phyloP scores from a whole-genome alignment of 2,888 invertebrate species.

The Drosophila affinis region DNA sequence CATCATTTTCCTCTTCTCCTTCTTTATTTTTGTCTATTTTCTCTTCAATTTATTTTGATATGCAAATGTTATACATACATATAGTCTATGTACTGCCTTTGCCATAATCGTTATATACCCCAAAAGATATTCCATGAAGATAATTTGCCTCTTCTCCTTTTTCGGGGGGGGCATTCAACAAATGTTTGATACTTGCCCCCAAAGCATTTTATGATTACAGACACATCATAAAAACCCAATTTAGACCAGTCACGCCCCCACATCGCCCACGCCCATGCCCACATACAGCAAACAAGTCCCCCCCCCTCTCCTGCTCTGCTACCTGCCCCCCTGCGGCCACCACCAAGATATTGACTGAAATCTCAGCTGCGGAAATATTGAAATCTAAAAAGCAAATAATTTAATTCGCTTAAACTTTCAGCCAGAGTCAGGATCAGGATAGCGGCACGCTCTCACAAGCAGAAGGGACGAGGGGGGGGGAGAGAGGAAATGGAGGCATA shows the following conservation, averaged over 20 bases:
- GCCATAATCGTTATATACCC: background rate
- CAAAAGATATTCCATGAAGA: background rate
- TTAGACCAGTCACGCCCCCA: conserved; percentile 53
- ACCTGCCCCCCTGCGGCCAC: background rate
- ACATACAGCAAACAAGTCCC: conserved; percentile 7
- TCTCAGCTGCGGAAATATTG: conserved; percentile 79
- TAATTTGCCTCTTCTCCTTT: background rate
- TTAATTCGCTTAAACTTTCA: conserved; percentile 78
- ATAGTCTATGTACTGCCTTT: background rate
- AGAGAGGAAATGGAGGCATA: background rate
- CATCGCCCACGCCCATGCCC: conserved; percentile 5
- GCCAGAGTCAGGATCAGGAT: conserved; percentile 26
- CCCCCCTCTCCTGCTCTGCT: background rate
- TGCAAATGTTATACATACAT: too few species aligned
- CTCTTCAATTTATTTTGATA: background rate
- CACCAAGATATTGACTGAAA: conserved; percentile 67
- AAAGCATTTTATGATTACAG: conserved; percentile 76
- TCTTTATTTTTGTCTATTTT: background rate
- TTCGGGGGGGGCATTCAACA: conserved; percentile 33
- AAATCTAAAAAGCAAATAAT: conserved; percentile 81
- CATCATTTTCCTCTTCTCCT: too few species aligned
- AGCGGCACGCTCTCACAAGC: conserved; percentile 12
- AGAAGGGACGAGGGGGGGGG: conserved; percentile 4
- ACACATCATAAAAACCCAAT: conserved; percentile 75
- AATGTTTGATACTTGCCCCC: conserved; percentile 52